Base-by-base conservation (phyloP, 2,888 invertebrate genomes). In the Brachylomia viminalis region DNA sequence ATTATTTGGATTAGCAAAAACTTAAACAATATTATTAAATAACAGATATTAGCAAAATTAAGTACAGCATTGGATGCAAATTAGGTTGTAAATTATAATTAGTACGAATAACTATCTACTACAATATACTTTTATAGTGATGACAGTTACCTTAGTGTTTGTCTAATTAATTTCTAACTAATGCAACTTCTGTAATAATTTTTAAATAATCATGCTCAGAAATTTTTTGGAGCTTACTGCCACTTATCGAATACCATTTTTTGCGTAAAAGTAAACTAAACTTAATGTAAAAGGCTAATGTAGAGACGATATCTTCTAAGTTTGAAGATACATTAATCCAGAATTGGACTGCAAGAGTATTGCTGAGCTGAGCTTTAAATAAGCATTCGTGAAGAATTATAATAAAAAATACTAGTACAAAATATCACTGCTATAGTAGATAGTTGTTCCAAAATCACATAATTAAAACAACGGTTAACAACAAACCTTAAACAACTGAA, bases 401-500 rank as follows among this genome's bases (percentile, higher is more conserved):
- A 6, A 15, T 62, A 15, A 30, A 47, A 47, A 33, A 33, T n/a
- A 65, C 5, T 70, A 47, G 20, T 17, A 56, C 6, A 70, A 33
- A 33, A 30, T n/a, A 56, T 59, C n/a, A 49, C n/a, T 33, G 20
- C 6, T 47, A 10, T 38, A 80, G 65, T 81, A 84, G 72, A 83
- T 33, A 77, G 69, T 84, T 74, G 77, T 84, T 72, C 65, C 11
- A 68, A 42, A 27, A 77, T 77, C 74, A 81, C 59, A 64, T 66
- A 66, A 77, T 81, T 84, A 81, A 74, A 75, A 83, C 82, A 85
- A 83, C 77, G 82, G 80, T 75, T 72, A 83, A 88, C 83, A 84
- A 81, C 70, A 85, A 80, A 77, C 75, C 72, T 86, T 86, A 90
- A 76, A 89, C 79, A 81, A 89, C 77, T 85, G 86, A 86, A 82